Percentiles rank a stretch among this genome's conserved stretches.
phyloP scores from a whole-genome alignment of 2,113 vertebrate genomes.

The Malurus elegans region DNA sequence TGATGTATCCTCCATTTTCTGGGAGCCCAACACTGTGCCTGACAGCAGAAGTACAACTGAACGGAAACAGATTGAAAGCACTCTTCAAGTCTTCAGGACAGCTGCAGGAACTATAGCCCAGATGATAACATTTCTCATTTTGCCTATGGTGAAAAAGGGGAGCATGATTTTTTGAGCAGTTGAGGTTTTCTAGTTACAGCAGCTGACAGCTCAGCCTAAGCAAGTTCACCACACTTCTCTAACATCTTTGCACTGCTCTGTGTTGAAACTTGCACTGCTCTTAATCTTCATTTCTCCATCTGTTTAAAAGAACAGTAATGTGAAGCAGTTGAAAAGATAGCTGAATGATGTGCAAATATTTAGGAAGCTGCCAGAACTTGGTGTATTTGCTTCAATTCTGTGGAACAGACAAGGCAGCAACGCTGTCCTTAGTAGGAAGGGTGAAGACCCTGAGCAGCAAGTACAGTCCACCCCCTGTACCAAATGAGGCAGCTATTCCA shows the following conservation, averaged over 20 bases:
- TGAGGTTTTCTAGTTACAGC: neutral
- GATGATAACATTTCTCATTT: neutral
- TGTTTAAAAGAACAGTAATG: neutral
- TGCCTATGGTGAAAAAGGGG: neutral
- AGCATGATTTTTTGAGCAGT: neutral
- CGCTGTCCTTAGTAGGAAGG: accelerated
- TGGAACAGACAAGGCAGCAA: neutral
- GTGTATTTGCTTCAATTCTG: neutral
- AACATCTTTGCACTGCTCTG: neutral
- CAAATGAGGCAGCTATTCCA: neutral
- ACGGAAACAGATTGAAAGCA: neutral
- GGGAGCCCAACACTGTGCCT: neutral
- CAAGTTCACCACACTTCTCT: neutral
- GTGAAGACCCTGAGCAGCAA: neutral
- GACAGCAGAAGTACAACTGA: neutral
- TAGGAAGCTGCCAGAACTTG: neutral
- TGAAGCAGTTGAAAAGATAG: neutral
- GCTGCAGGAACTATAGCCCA: neutral
- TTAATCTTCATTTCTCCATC: neutral
- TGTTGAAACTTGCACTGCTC: neutral
- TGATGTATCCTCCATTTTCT: neutral
- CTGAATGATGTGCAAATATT: neutral
- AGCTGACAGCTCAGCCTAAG: neutral
- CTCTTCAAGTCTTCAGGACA: neutral
- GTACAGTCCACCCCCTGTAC: neutral